Evolutionary conservation across 2,888 invertebrate genomes (phyloP).

Genomic region (Ctena decussata): DNA sequence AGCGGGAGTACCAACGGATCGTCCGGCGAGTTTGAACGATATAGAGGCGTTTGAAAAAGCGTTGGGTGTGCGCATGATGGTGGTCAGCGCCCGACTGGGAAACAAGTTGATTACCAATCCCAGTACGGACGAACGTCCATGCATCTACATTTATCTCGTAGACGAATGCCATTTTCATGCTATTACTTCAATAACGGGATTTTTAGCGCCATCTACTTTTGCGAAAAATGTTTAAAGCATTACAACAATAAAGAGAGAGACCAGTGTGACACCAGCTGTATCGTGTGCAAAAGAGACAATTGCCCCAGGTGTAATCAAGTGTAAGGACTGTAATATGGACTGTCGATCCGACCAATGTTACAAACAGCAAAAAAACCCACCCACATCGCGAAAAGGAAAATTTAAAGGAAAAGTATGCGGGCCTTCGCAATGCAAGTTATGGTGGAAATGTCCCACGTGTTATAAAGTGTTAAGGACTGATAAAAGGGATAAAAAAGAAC

Average conservation of each 20-base stretch:
- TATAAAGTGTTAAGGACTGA: conserved; percentile 24
- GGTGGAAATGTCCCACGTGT: conserved; percentile 38
- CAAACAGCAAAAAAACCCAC: not conserved
- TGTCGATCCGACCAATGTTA: conserved; percentile 27
- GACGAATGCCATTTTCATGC: too few relatives aligned
- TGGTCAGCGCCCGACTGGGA: conserved; percentile 51
- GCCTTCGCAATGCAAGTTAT: conserved; percentile 26
- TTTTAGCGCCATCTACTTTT: conserved; percentile 38
- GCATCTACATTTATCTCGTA: too few relatives aligned
- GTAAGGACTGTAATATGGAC: conserved; percentile 33
- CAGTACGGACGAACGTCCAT: too few relatives aligned
- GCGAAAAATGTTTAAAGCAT: conserved; percentile 6
- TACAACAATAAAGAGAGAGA: too few relatives aligned
- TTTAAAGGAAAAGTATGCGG: conserved; percentile 20
- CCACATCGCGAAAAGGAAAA: too few relatives aligned
- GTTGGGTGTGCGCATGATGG: conserved; percentile 46
- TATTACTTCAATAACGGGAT: conserved; percentile 37
- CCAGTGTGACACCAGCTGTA: too few relatives aligned
- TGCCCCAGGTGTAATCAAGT: conserved; percentile 19
- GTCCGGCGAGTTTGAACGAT: conserved; percentile 29
- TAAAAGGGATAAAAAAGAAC: conserved; percentile 21
- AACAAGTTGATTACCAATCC: conserved; percentile 51
- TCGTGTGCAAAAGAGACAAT: conserved; percentile 26
- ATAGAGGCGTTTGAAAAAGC: conserved; percentile 22
- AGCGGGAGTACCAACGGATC: conserved; percentile 6